Evolutionary conservation across 2,888 invertebrate genomes (phyloP).

Genomic region (Chrysina gloriosa): DNA sequence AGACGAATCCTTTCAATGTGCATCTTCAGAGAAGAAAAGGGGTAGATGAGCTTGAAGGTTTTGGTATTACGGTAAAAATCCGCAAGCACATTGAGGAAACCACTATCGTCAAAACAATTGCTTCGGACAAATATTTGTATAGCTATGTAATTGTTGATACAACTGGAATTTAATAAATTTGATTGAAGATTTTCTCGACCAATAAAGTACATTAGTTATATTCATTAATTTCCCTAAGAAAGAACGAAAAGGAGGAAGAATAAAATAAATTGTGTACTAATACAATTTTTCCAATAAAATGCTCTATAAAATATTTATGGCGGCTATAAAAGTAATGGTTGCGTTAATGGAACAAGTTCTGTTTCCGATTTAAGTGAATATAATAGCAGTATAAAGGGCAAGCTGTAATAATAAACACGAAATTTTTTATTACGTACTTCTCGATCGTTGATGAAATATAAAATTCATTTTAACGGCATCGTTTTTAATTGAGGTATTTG

Average conservation of each 20-base stretch:
- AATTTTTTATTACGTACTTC: background rate
- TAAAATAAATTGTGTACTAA: background rate
- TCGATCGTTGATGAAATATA: background rate
- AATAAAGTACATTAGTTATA: background rate
- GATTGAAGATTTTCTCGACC: too few species aligned
- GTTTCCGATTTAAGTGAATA: constrained; percentile 10
- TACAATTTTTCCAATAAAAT: constrained; percentile 4
- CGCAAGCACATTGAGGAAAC: background rate
- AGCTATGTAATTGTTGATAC: too few species aligned
- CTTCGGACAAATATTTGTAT: too few species aligned
- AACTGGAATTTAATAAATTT: too few species aligned
- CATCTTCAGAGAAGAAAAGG: too few species aligned
- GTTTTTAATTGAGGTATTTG: constrained; percentile 4
- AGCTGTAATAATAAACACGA: background rate
- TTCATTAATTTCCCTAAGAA: background rate
- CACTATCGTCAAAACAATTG: background rate
- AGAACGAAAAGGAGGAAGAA: too few species aligned
- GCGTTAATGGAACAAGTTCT: background rate
- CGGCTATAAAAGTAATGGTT: constrained; percentile 1
- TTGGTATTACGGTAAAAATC: too few species aligned
- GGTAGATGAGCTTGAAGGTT: too few species aligned
- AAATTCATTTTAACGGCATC: background rate
- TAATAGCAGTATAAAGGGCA: background rate
- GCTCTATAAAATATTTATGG: constrained; percentile 1
- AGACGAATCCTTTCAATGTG: too few species aligned